Evolutionary conservation across 2,113 vertebrate species (phyloP).

Genomic region (Falco punctatus): DNA sequence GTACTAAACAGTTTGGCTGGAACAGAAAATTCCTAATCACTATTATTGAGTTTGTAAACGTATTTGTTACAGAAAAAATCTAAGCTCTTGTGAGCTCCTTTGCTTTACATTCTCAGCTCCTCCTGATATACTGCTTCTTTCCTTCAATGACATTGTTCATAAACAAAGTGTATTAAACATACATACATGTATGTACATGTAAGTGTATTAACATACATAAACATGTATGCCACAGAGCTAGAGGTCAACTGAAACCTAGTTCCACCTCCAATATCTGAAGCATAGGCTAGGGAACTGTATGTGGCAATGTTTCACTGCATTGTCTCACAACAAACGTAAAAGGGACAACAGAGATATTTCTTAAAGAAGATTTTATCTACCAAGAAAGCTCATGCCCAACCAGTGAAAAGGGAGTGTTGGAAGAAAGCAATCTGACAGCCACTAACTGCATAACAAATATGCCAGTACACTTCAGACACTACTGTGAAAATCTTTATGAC

Average conservation of each 20-base stretch:
- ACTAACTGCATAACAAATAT: not conserved
- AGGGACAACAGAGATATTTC: not conserved
- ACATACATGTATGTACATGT: no score
- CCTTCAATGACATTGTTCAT: not conserved
- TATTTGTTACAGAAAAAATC: not conserved
- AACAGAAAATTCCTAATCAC: conserved; percentile 12
- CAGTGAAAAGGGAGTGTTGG: not conserved
- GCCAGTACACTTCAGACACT: not conserved
- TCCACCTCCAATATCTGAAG: not conserved
- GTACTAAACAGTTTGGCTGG: not conserved
- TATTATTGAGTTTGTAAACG: not conserved
- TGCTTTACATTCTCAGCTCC: not conserved
- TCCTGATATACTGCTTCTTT: not conserved
- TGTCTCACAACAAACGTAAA: not conserved
- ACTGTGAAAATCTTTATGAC: not conserved
- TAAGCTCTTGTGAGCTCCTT: not conserved
- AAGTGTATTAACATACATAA: no score
- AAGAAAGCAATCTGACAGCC: not conserved
- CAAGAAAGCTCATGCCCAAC: not conserved
- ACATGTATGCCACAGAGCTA: not conserved
- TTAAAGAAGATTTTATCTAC: not conserved
- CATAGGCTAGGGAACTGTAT: not conserved
- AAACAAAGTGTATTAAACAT: not conserved
- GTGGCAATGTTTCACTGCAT: not conserved
- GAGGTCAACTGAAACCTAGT: not conserved